These are phyloP conservation scores for Myioborus melanocephalus DNA, from an alignment of 2,797 vertebrate species.

Conservation along the genomic window DNA sequence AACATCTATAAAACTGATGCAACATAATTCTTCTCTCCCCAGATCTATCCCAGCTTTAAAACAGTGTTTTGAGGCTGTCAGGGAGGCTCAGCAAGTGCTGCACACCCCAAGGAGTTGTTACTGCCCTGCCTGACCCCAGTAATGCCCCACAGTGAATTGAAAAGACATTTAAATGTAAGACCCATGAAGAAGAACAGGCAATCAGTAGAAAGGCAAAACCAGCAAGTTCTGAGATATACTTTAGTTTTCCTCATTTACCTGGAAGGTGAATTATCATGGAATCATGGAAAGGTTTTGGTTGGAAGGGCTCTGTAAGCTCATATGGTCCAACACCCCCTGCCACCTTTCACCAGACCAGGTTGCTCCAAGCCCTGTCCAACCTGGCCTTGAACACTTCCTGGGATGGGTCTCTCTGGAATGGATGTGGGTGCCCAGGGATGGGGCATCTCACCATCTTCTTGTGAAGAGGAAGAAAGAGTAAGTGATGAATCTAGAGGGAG, in stretches of 20 bases:
- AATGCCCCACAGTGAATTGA: not conserved
- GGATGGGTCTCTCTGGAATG: not conserved
- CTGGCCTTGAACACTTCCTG: not conserved
- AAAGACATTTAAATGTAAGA: not conserved
- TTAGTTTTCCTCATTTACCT: not conserved
- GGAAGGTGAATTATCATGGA: not conserved
- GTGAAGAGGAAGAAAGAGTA: not conserved
- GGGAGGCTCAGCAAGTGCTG: not conserved
- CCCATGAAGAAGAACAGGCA: not conserved
- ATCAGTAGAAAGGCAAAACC: not conserved
- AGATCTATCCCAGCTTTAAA: not conserved
- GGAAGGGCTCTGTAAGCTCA: not conserved
- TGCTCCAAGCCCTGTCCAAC: not conserved
- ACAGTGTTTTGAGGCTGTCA: not conserved
- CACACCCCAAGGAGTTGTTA: not conserved
- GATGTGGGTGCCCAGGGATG: not conserved
- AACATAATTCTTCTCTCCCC: not conserved
- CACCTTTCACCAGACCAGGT: not conserved
- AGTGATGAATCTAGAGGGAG: not conserved
- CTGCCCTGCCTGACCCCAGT: not conserved
- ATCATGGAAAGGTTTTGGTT: not conserved
- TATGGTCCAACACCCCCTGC: not conserved
- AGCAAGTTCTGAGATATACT: not conserved
- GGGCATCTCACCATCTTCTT: not conserved
- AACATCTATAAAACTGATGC: not conserved